A percentile compares a stretch with the other conserved stretches of the same genome.
phyloP scores from a whole-genome alignment of 2,888 invertebrate genomes.

The Acleris literana region DNA sequence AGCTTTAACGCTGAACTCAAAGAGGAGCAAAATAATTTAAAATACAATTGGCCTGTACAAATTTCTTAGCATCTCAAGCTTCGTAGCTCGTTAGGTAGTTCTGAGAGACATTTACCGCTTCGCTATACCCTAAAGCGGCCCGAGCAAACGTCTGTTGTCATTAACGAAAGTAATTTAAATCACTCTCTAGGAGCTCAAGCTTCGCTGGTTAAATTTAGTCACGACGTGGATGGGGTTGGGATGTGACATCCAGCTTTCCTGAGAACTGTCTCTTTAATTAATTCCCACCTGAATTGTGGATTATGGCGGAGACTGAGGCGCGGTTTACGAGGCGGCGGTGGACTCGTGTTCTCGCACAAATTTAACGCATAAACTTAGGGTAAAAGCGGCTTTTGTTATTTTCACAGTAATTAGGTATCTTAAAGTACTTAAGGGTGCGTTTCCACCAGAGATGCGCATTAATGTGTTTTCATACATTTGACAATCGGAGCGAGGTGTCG shows the following conservation, averaged over 20 bases:
- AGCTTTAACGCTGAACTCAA: too few species aligned
- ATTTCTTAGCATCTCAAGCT: not conserved
- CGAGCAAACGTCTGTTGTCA: conserved; percentile 5
- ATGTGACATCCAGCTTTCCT: conserved; percentile 32
- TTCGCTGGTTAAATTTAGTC: conserved; percentile 30
- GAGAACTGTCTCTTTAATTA: conserved; percentile 37
- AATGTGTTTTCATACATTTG: too few species aligned
- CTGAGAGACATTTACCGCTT: not conserved
- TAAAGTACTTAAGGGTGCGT: too few species aligned
- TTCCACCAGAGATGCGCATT: too few species aligned
- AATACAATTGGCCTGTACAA: too few species aligned
- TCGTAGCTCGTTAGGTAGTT: not conserved
- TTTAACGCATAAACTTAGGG: conserved; percentile 29
- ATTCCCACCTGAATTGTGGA: conserved; percentile 36
- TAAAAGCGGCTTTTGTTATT: conserved; percentile 15
- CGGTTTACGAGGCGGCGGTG: conserved; percentile 26
- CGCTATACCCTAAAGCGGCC: not conserved
- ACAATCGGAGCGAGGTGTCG: too few species aligned
- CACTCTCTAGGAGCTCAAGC: conserved; percentile 22
- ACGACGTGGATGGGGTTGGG: conserved; percentile 28
- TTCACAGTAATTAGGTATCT: not conserved
- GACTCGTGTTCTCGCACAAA: conserved; percentile 33
- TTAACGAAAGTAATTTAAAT: conserved; percentile 18
- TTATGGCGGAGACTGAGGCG: conserved; percentile 22
- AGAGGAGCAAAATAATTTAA: too few species aligned